phyloP scores from a whole-genome alignment of 2,797 vertebrate genomes.

The Syngnathus acus region DNA sequence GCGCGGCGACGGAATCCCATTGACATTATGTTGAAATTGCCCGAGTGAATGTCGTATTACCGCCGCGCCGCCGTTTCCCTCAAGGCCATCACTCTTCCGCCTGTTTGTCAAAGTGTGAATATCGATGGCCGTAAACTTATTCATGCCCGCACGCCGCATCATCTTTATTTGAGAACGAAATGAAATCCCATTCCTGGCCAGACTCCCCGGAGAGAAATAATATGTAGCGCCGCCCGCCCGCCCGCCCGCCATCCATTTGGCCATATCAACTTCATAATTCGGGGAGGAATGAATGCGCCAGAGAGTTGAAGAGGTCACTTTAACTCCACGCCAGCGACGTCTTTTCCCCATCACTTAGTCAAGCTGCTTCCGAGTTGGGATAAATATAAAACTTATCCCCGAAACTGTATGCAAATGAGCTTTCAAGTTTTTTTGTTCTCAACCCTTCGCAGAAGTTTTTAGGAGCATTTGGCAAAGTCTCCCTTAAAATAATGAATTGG shows the following conservation, averaged over 20 bases:
- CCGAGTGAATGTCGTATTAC: neutral
- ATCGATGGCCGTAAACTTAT: conserved; percentile 58
- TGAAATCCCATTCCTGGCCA: conserved; percentile 52
- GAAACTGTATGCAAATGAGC: neutral
- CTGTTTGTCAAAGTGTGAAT: conserved; percentile 63
- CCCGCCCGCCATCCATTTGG: conserved; percentile 46
- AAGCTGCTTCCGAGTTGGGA: too few relatives aligned
- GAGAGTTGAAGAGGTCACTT: conserved; percentile 37
- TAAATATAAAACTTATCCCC: too few relatives aligned
- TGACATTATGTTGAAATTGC: neutral
- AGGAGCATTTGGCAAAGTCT: neutral
- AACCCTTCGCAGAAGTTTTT: neutral
- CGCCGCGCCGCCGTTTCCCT: neutral
- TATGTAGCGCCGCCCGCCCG: conserved; percentile 46
- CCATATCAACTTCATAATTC: conserved; percentile 47
- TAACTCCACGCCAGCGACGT: too few relatives aligned
- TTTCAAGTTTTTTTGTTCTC: neutral
- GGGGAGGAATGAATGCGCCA: conserved; percentile 24
- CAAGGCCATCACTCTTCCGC: conserved; percentile 49
- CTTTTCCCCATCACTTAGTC: too few relatives aligned
- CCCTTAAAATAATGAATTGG: neutral
- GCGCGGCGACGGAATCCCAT: neutral
- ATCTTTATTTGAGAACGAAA: conserved; percentile 59
- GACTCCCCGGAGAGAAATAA: conserved; percentile 52
- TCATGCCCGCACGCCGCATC: conserved; percentile 49